Conservation (phyloP, 2,113 vertebrate genomes). For the Odocoileus hemionus region DNA sequence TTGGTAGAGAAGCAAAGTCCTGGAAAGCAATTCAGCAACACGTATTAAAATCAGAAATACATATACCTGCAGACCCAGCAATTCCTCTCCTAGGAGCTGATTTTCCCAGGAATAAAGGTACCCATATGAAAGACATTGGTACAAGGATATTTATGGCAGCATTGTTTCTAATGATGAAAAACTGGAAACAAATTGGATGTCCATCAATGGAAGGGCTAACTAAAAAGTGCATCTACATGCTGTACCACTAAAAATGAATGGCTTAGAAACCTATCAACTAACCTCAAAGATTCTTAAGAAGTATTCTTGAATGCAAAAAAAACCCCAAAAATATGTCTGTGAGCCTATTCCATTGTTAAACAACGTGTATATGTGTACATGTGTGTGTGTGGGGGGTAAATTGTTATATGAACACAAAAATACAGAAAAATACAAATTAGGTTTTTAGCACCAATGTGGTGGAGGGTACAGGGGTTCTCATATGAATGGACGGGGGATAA, state of each 20-base stretch:
- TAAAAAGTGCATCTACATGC: not conserved
- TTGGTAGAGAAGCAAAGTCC: not conserved
- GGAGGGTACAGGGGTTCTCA: not conserved
- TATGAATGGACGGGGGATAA: not conserved
- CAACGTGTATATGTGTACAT: not conserved
- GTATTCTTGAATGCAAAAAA: not conserved
- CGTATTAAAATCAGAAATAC: not conserved
- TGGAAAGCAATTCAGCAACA: not conserved
- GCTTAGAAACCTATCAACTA: not conserved
- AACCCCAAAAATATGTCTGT: not conserved
- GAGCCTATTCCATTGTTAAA: not conserved
- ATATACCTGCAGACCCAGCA: not conserved
- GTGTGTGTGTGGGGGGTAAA: not conserved
- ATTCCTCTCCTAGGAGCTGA: not conserved
- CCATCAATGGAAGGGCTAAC: not conserved
- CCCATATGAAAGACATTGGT: not conserved
- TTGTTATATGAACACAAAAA: not conserved
- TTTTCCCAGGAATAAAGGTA: not conserved
- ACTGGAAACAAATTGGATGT: not conserved
- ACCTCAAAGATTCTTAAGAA: not conserved
- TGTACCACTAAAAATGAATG: not conserved
- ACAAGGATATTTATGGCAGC: not conserved
- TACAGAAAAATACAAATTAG: not conserved
- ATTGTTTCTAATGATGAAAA: not conserved
- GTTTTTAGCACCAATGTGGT: not conserved